Evolutionary conservation across 1,140 invertebrate species (phyloP).

Genomic region (Acromyrmex heyeri): DNA sequence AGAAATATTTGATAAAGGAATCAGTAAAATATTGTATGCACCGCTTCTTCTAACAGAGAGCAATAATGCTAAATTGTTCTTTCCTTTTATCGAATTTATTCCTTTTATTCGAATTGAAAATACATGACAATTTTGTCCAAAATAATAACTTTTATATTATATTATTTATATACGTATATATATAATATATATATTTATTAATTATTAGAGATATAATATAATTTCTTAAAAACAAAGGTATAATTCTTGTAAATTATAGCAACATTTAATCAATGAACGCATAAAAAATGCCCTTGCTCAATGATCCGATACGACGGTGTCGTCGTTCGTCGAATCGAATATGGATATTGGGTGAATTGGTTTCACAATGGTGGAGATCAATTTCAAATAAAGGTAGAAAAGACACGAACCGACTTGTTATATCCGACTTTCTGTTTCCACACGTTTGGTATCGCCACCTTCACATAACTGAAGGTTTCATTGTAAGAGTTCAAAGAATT

Average conservation of each 20-base stretch:
- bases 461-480: constrained; percentile 35
- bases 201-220: background rate
- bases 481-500: constrained; percentile 41
- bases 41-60: background rate
- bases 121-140: background rate
- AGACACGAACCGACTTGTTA: constrained; percentile 57
- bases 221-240: background rate
- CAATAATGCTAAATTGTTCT: background rate
- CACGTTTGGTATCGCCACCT: constrained; percentile 59
- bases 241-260: constrained; percentile 24
- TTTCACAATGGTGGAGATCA: constrained; percentile 54
- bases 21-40: constrained; percentile 15
- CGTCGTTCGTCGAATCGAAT: constrained; percentile 62
- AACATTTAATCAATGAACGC: constrained; percentile 63
- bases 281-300: constrained; percentile 51
- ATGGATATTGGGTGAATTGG: constrained; percentile 44
- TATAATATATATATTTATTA: no score
- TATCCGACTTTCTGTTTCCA: constrained; percentile 73
- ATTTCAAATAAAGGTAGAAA: constrained; percentile 74
- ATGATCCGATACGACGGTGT: constrained; percentile 47
- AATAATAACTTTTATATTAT: constrained; percentile 12
- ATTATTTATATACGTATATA: background rate
- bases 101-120: background rate
- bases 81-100: background rate
- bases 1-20: constrained; percentile 6